These are phyloP conservation scores for Pseudobourletiella spinata DNA, from an alignment of 1,140 invertebrate genomes.

Conservation along the genomic window DNA sequence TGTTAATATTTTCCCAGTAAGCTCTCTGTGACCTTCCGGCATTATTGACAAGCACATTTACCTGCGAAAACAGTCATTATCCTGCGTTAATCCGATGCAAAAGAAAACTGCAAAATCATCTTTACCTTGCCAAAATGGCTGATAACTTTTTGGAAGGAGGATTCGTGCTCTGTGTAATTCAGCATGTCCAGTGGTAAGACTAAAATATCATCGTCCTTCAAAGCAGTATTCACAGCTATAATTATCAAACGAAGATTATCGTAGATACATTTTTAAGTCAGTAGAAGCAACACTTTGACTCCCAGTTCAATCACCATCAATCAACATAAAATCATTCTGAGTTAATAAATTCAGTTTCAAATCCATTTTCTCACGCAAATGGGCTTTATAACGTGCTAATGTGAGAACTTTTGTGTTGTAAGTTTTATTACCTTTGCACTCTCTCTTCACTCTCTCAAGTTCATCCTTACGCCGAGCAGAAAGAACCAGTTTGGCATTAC, in stretches of 20 bases:
- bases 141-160: slow-evolving; percentile 54
- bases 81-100: slow-evolving; percentile 1
- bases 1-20: slow-evolving; percentile 64
- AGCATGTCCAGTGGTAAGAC: slow-evolving; percentile 63
- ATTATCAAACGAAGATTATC: not conserved
- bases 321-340: not conserved
- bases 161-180: slow-evolving; percentile 52
- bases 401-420: not conserved
- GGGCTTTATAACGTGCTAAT: not conserved
- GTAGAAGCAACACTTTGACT: not conserved
- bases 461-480: slow-evolving; percentile 63
- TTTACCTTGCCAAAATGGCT: slow-evolving; percentile 60
- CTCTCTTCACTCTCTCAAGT: slow-evolving; percentile 62
- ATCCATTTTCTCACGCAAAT: not conserved
- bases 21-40: slow-evolving; percentile 72
- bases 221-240: slow-evolving; percentile 42
- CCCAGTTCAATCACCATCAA: too few relatives aligned
- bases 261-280: not conserved
- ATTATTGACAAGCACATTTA: slow-evolving; percentile 73
- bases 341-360: not conserved
- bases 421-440: slow-evolving; percentile 51
- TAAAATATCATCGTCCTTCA: slow-evolving; percentile 54
- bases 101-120: slow-evolving; percentile 9
- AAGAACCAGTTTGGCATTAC: slow-evolving; percentile 61
- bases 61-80: slow-evolving; percentile 40